These are phyloP conservation scores for Halcyon senegalensis DNA, from an alignment of 2,113 vertebrate genomes.

Conservation along the genomic window DNA sequence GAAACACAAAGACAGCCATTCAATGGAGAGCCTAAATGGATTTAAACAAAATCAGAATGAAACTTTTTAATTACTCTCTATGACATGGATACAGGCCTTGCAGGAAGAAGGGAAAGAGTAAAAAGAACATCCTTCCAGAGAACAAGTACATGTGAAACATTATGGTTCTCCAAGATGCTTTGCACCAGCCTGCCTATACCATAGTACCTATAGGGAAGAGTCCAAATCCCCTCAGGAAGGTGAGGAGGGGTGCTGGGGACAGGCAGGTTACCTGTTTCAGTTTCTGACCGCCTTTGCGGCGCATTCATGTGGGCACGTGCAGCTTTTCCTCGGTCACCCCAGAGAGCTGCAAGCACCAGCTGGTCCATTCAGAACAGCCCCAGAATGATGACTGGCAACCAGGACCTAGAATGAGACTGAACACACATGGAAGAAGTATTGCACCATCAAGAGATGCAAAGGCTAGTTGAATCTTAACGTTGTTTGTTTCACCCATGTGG, in stretches of 20 bases:
- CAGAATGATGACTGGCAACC: background rate
- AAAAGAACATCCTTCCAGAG: background rate
- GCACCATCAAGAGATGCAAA: background rate
- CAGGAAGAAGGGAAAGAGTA: background rate
- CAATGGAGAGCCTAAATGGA: background rate
- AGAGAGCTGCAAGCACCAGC: background rate
- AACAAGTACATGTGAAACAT: background rate
- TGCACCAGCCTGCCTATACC: background rate
- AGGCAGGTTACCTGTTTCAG: background rate
- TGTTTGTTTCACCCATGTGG: background rate
- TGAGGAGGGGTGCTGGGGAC: background rate
- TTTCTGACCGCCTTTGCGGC: background rate
- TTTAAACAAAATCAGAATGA: background rate
- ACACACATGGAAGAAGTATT: accelerated
- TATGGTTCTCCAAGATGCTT: background rate
- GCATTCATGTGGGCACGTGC: accelerated
- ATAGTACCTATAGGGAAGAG: background rate
- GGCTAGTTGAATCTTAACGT: background rate
- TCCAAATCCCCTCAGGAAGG: background rate
- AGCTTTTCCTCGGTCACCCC: background rate
- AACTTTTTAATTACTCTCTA: background rate
- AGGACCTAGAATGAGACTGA: background rate
- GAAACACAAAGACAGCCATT: background rate
- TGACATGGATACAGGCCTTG: background rate
- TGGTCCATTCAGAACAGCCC: background rate